Base-by-base conservation (phyloP, 1,140 invertebrate genomes). In the Rhagoletis zephyria region DNA sequence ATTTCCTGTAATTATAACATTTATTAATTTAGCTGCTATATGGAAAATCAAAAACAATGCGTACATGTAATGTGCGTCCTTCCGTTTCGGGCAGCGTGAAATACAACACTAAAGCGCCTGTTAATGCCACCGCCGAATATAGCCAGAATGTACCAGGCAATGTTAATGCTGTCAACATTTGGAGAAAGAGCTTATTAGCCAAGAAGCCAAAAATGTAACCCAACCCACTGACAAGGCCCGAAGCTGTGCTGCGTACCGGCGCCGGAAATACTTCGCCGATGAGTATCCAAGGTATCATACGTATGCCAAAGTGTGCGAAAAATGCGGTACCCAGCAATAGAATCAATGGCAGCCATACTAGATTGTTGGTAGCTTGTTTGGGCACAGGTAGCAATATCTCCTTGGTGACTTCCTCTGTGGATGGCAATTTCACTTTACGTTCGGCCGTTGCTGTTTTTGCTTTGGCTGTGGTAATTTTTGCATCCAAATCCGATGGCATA, bases 221-320 rank as follows among this genome's bases (percentile, higher is more conserved):
- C 1, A 95, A 94, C 0, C 95, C 96, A n/a, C 95, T 95, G 0
- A 95, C 94, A 4, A 95, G 93, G 0, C 96, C 96, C 0, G 95
- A 95, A 0, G 95, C 96, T 1, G 94, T 94, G 3, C 95, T 95
- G 64, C 96, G 93, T 2, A 96, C 95, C 89, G 96, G 94, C 0
- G 94, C 94, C 19, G 95, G 94, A 89, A 94, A 96, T 87, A 96
- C 95, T 92, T 97, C 96, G 40, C 96, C 96, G 59, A 96, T 95
- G 3, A 97, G 93, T 67, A 97, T 94, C 96, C 96, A 97, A 7
- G 96, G 96, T 4, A 97, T 90, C 51, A 96, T 92, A 77, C 96
- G 93, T 19, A 97, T 96, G 0, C 96, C 95, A 3, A 95, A 92
- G 88, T 96, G 96, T 0, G 95, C 94, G 16, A 96, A 93, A 88